A percentile compares a stretch with the other conserved stretches of the same genome.
phyloP scores from a whole-genome alignment of 1,140 invertebrate genomes.

The Nixonia krombeini region DNA sequence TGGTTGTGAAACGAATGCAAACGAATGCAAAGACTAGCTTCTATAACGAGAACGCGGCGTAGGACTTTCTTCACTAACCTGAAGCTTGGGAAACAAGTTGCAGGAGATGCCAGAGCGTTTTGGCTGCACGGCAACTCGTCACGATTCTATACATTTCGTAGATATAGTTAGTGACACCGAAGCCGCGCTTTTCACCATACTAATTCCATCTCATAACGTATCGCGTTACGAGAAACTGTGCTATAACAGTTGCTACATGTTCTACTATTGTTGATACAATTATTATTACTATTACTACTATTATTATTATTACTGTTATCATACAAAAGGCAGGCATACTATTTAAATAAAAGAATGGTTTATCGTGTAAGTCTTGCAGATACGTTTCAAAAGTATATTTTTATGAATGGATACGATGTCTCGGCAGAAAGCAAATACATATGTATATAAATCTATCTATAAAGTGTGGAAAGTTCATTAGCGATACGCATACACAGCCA shows the following conservation, averaged over 20 bases:
- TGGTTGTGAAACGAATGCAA: too few relatives aligned
- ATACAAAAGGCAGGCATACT: constrained; percentile 54
- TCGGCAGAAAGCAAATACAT: too few relatives aligned
- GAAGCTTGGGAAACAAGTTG: too few relatives aligned
- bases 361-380: constrained; percentile 47
- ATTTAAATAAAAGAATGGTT: constrained; percentile 62
- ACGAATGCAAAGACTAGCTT: too few relatives aligned
- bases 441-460: too few relatives aligned
- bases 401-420: constrained; percentile 27
- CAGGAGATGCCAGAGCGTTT: too few relatives aligned
- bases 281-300: constrained; percentile 55
- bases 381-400: constrained; percentile 18
- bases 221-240: constrained; percentile 23
- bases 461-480: too few relatives aligned
- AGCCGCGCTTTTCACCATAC: constrained; percentile 18
- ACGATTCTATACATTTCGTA: constrained; percentile 17
- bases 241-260: constrained; percentile 30
- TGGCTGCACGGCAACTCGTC: constrained; percentile 10
- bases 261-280: constrained; percentile 50
- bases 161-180: constrained; percentile 6
- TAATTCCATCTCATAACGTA: constrained; percentile 21
- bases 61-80: too few relatives aligned
- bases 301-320: constrained; percentile 37
- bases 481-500: too few relatives aligned
- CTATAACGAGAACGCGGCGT: constrained; percentile 1